These are phyloP conservation scores for Columbina picui DNA, from an alignment of 2,113 vertebrate species.

Conservation along the genomic window DNA sequence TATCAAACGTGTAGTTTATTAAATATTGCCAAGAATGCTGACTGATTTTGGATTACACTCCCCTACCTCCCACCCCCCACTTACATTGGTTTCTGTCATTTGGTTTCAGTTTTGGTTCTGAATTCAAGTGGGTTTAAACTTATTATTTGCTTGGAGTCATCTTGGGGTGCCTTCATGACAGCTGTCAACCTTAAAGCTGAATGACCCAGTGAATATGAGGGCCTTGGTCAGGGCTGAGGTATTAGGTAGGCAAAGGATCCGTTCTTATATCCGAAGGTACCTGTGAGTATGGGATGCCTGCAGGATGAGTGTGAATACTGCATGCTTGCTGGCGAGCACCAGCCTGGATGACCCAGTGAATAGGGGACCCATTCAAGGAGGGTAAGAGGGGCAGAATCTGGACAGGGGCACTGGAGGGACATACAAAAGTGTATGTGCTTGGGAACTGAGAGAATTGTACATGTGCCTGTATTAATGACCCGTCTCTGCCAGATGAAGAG, in stretches of 20 bases:
- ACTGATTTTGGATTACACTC: too few relatives aligned
- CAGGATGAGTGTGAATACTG: not conserved
- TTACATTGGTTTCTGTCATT: too few relatives aligned
- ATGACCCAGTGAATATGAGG: not conserved
- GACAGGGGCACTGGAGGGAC: not conserved
- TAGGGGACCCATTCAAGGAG: accelerated
- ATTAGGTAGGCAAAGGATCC: not conserved
- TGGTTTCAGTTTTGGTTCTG: too few relatives aligned
- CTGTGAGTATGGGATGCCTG: too few relatives aligned
- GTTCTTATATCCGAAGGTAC: not conserved
- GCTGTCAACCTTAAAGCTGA: not conserved
- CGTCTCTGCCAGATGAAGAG: not conserved
- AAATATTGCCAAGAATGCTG: too few relatives aligned
- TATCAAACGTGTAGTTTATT: too few relatives aligned
- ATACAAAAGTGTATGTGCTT: not conserved
- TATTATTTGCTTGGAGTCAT: too few relatives aligned
- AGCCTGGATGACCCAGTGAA: accelerated
- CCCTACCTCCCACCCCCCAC: too few relatives aligned
- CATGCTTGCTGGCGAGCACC: not conserved
- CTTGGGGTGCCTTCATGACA: too few relatives aligned
- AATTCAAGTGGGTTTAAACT: too few relatives aligned
- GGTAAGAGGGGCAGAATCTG: not conserved
- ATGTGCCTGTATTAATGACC: not conserved
- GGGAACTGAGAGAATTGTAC: not conserved
- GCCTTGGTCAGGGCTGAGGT: not conserved